Base-by-base conservation (phyloP, 2,113 vertebrate species). In the Bucco capensis region DNA sequence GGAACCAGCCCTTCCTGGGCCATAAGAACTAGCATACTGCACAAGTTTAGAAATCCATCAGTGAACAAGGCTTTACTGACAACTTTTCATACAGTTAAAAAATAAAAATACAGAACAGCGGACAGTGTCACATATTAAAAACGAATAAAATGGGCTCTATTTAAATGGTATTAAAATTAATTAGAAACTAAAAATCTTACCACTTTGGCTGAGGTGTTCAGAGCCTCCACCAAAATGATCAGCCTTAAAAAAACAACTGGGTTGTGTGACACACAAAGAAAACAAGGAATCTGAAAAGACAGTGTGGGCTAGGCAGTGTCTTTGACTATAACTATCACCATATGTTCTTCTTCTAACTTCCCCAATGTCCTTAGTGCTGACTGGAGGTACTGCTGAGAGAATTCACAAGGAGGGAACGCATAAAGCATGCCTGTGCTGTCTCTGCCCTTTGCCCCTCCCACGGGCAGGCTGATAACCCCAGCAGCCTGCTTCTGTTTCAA, bases 401-500 rank as follows among this genome's bases (percentile, higher is more conserved):
- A 99, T 80, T 98, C 98, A 31, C 99, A 99, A 8, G 99, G 99
- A 0, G 99, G 99, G 95, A 99, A 99, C 62, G 99, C 99, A 7
- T 99, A 99, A 60, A 99, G 98, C 99, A 99, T 99, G 81, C 98
- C 99, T 1, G 98, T 98, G 71, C 96, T 92, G 80, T 98, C 98
- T 31, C 98, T 98, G 91, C 99, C 98, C 92, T 99, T 99, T 2
- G 98, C 97, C 37, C 98, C 98, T 28, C 98, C 98, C 92, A 99
- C 97, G 1, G 99, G 99, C 88, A 99, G 97, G 95, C 99, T 98
- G 89, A 99, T 99, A 21, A 99, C 99, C 12, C 99, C 99, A 5
- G 99, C 99, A 1, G 99, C 99, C 97, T 99, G 99, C 95, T 99
- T 99, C 98, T 99, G 99, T 94, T 99, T 98, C 97, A 99, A 98